Evolutionary conservation across 2,888 invertebrate species (phyloP).

Genomic region (Tubulanus polymorphus): DNA sequence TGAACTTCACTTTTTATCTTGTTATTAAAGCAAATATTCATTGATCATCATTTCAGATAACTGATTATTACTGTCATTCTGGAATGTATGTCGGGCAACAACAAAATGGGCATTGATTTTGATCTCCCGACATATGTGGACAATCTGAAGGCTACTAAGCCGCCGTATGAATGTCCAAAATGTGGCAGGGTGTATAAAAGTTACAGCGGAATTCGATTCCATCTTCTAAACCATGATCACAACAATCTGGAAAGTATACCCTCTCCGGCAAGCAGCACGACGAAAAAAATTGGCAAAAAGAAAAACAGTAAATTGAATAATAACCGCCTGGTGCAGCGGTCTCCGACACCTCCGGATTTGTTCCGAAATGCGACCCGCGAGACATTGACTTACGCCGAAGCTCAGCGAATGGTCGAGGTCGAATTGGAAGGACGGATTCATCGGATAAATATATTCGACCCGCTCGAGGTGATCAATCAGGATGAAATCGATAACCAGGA

Average conservation of each 20-base stretch:
- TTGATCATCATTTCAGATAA: not conserved
- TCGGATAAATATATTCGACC: constrained; percentile 58
- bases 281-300: constrained; percentile 55
- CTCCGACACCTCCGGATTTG: constrained; percentile 51
- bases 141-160: constrained; percentile 75
- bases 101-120: constrained; percentile 69
- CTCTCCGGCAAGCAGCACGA: constrained; percentile 27
- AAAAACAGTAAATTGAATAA: not conserved
- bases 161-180: constrained; percentile 80
- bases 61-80: too few species aligned
- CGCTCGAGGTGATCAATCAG: constrained; percentile 53
- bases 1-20: too few species aligned
- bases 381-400: constrained; percentile 76
- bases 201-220: constrained; percentile 79
- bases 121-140: constrained; percentile 82
- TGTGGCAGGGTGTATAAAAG: constrained; percentile 85
- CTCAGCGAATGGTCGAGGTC: constrained; percentile 80
- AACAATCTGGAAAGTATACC: constrained; percentile 58
- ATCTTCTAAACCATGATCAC: constrained; percentile 80
- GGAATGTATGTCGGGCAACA: too few species aligned
- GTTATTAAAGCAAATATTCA: not conserved
- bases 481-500: constrained; percentile 49
- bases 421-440: constrained; percentile 78
- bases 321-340: constrained; percentile 27
- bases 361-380: constrained; percentile 57